phyloP scores from a whole-genome alignment of 1,140 invertebrate species.

The Aphelenchoides fujianensis region DNA sequence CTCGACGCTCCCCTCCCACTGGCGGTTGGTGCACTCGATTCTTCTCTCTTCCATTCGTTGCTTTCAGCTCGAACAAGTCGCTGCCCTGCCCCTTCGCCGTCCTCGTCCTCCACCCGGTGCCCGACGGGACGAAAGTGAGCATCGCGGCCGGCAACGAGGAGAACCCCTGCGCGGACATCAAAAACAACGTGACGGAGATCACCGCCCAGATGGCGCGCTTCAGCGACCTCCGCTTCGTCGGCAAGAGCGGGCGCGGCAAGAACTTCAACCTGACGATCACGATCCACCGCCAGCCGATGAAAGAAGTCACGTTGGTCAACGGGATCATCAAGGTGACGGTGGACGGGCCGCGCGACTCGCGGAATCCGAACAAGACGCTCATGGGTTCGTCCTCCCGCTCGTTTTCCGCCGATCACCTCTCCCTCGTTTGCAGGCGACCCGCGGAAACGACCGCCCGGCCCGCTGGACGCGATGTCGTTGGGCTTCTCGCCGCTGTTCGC shows the following conservation, averaged over 20 bases:
- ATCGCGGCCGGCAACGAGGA: constrained; percentile 92
- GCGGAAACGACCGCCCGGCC: constrained; percentile 13
- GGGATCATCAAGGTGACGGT: constrained; percentile 99
- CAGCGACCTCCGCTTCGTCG: constrained; percentile 91
- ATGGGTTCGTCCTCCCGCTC: constrained; percentile 29
- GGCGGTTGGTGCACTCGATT: constrained; percentile 32
- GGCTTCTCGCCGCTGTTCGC: not conserved
- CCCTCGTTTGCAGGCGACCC: not conserved
- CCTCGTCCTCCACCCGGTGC: constrained; percentile 83
- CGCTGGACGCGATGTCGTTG: constrained; percentile 8
- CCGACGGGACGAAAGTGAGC: constrained; percentile 88
- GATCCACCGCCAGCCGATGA: constrained; percentile 80
- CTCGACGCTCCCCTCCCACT: constrained; percentile 39
- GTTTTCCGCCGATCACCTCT: no score
- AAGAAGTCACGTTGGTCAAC: constrained; percentile 88
- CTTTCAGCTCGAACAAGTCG: constrained; percentile 70
- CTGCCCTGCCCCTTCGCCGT: constrained; percentile 89
- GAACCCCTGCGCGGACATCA: constrained; percentile 86
- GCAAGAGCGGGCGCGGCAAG: constrained; percentile 94
- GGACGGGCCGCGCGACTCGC: constrained; percentile 86
- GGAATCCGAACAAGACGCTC: constrained; percentile 62
- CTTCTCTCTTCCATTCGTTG: not conserved
- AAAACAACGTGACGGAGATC: constrained; percentile 88
- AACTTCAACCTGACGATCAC: constrained; percentile 95
- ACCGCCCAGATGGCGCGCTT: constrained; percentile 95